Evolutionary conservation across 2,797 vertebrate genomes (phyloP), one percentile per base, ranked within the genome.

Genomic region (Myiotriccus ornatus): DNA sequence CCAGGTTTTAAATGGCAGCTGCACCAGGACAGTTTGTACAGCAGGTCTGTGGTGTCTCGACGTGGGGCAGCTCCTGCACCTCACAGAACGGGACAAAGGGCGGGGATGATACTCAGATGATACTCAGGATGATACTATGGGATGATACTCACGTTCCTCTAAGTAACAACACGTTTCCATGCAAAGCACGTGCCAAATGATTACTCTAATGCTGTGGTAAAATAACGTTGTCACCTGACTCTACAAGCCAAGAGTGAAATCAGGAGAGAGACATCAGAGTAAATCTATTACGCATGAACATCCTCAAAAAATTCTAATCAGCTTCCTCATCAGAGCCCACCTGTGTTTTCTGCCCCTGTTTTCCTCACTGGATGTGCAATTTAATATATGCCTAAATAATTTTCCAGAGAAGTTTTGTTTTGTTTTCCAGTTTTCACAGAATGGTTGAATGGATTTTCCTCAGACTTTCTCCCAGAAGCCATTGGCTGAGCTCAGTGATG

Each of bases 381-480:
- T 76, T 60, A 79, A 79, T 63, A 62, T 69, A 88, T 65, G 91
- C 76, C 74, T 79, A 84, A 94, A 96, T 82, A 62, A 63, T 84
- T 84, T 94, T 84, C 64, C 90, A 74, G 87, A 90, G 82, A 78
- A 91, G 80, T 91, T 94, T 59, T 95, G 71, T 73, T 96, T 97
- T 95, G 69, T 92, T 97, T 97, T 97, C 90, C 71, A 97, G 79
- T 94, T 91, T 96, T 96, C 96, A 96, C 94, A 96, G 96, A 97
- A 97, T 93, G 95, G 94, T 96, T 10, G 37, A 97, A 96, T 92
- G 96, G 95, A 96, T 97, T 97, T 98, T 97, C 96, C 97, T 98
- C 96, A 95, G 94, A 96, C 94, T 95, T 97, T 88, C 80, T 97
- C 95, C 89, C 91, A 94, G 96, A 97, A 97, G 95, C 96, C 96